A percentile compares a stretch with the other conserved stretches of the same genome.
These are phyloP conservation scores for Myotis lucifugus DNA, from an alignment of 2,113 vertebrate species.

Conservation along the genomic window DNA sequence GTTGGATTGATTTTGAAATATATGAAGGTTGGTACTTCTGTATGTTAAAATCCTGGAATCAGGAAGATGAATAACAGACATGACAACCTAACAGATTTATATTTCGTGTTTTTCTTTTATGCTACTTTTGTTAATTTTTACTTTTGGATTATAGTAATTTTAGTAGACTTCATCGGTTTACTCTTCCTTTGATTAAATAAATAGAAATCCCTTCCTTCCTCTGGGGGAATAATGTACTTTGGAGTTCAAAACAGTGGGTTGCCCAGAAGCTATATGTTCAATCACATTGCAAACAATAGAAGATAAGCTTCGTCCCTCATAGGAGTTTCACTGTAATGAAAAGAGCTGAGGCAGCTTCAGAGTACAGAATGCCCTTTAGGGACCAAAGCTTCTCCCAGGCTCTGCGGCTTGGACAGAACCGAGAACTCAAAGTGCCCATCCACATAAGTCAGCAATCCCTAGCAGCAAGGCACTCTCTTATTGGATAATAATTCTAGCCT, in stretches of 20 bases:
- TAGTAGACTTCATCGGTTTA: conserved; percentile 13
- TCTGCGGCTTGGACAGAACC: conserved; percentile 1
- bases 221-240: neutral
- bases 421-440: conserved; percentile 16
- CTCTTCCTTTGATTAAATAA: conserved; percentile 57
- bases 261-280: conserved; percentile 24
- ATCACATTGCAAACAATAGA: conserved; percentile 33
- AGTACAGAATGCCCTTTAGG: neutral
- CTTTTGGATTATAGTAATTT: neutral
- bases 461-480: conserved; percentile 64
- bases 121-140: neutral
- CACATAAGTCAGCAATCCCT: conserved; percentile 38
- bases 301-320: conserved; percentile 39
- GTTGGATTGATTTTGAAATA: neutral
- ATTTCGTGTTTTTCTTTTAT: neutral
- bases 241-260: conserved; percentile 21
- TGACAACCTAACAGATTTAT: conserved; percentile 10
- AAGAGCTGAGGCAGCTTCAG: neutral
- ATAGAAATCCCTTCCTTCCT: conserved; percentile 36
- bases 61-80: neutral
- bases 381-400: neutral
- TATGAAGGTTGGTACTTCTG: neutral
- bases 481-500: conserved; percentile 66
- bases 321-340: conserved; percentile 26
- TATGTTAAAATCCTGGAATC: conserved; percentile 1